Base-by-base conservation (phyloP, 2,888 invertebrate species). In the Arge pagana region DNA sequence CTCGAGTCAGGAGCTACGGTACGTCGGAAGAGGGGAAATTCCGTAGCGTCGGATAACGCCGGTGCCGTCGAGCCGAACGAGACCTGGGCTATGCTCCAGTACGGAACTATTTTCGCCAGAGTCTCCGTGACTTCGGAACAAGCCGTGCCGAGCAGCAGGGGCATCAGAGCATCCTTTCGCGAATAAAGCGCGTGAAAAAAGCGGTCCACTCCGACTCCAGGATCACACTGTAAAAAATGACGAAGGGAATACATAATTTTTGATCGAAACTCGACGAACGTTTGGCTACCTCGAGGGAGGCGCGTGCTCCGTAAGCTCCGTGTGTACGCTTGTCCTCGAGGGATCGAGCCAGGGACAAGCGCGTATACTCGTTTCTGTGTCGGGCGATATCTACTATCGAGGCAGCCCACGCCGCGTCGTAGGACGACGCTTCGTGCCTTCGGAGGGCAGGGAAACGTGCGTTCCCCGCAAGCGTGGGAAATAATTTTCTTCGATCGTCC, bases 11-110 rank as follows among this genome's bases (percentile, higher is more conserved):
- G 93, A 1, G 93, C 89, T 1, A 92, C 91, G 0, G 94, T 92
- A 30, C 94, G 84, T 77, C 90, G 90, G 81, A 95, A 95, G 30
- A 92, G 83, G 1, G 93, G 93, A 75, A 91, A 95, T 76, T 93
- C 92, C 28, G 86, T 87, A 19, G 93, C 83, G 77, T 94, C 93
- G 63, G 93, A 93, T 49, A 95, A 81, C 0, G 90, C 90, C 11
- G 95, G 94, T 0, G 94, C 92, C 15, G 89, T 92, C 0, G 93
- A 90, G 2, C 93, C 95, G 69, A 90, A 93, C 0, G 95, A 95
- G 28, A 95, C 89, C 85, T 95, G 90, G 7, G 94, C 85, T 63
- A 95, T 89, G 72, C 93, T 94, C 93, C 93, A 94, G 70, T 93
- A 92, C 4, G 93, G 91, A 21, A 92, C 92, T 51, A 95, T 89